Percentiles rank a stretch among this genome's conserved stretches.
phyloP scores from a whole-genome alignment of 1,140 invertebrate species.

The Parasteatoda tepidariorum region DNA sequence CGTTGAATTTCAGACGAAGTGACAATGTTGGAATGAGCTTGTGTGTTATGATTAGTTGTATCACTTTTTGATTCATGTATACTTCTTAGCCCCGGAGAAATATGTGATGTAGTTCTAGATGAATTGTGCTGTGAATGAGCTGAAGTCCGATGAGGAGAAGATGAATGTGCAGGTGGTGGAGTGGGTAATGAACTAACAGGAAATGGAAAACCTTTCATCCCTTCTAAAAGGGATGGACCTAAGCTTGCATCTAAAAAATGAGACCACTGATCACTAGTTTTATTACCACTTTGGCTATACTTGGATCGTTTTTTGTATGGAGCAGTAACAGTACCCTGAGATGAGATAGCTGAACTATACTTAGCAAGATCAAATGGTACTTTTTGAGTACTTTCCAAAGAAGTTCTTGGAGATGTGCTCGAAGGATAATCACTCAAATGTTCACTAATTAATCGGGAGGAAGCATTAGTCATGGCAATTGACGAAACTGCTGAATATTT shows the following conservation, averaged over 20 bases:
- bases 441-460: slow-evolving; percentile 43
- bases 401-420: slow-evolving; percentile 37
- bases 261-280: slow-evolving; percentile 48
- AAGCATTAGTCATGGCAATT: slow-evolving; percentile 34
- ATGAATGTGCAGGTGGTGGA: slow-evolving; percentile 53
- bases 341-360: slow-evolving; percentile 42
- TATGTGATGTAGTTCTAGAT: slow-evolving; percentile 26
- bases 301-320: slow-evolving; percentile 54
- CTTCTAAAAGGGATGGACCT: slow-evolving; percentile 48
- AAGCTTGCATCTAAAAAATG: slow-evolving; percentile 41
- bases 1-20: slow-evolving; percentile 32
- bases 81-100: slow-evolving; percentile 46
- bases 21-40: slow-evolving; percentile 34
- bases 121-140: slow-evolving; percentile 51
- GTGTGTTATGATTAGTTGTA: slow-evolving; percentile 38
- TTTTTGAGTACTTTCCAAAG: slow-evolving; percentile 45
- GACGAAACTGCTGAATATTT: slow-evolving; percentile 10
- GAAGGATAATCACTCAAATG: slow-evolving; percentile 44
- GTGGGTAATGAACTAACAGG: slow-evolving; percentile 52
- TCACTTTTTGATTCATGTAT: slow-evolving; percentile 55
- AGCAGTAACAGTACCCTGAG: slow-evolving; percentile 45
- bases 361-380: slow-evolving; percentile 45
- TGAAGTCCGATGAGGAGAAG: slow-evolving; percentile 44
- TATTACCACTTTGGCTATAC: slow-evolving; percentile 43
- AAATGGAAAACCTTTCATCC: slow-evolving; percentile 62